Conservation (phyloP, 2,113 vertebrate species). For the Myodes glareolus region DNA sequence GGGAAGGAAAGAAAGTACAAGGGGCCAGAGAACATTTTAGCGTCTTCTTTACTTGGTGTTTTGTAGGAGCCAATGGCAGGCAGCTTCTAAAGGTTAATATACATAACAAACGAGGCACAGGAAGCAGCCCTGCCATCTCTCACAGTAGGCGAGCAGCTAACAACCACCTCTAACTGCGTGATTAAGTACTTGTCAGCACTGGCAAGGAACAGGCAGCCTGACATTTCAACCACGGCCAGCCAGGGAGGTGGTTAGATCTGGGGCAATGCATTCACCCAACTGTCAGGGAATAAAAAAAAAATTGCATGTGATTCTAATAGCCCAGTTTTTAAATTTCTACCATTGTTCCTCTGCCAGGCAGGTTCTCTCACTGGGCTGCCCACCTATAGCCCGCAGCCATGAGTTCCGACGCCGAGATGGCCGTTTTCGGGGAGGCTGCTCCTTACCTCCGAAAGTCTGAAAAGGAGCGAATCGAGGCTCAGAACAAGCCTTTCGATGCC, state of each 20-base stretch:
- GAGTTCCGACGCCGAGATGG: constrained; percentile 89
- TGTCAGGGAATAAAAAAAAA: constrained; percentile 22
- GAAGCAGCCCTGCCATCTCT: background rate
- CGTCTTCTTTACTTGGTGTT: background rate
- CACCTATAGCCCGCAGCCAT: constrained; percentile 82
- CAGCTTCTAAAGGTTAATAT: background rate
- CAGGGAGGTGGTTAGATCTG: background rate
- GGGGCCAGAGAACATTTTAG: background rate
- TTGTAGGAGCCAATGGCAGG: background rate
- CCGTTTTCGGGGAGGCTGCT: constrained; percentile 85
- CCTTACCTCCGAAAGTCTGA: constrained; percentile 88
- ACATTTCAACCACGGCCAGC: constrained; percentile 29
- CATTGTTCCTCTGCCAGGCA: constrained; percentile 34
- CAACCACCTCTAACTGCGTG: background rate
- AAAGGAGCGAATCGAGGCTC: constrained; percentile 88
- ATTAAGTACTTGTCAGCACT: constrained; percentile 40
- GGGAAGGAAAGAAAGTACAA: background rate
- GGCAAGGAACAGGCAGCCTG: background rate
- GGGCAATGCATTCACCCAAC: background rate
- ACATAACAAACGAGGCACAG: background rate
- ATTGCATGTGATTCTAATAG: background rate
- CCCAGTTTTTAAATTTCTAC: background rate
- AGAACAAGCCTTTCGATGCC: constrained; percentile 92
- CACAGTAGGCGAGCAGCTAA: background rate
- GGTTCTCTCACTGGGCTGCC: background rate